A percentile compares a stretch with the other conserved stretches of the same genome.
phyloP scores from a whole-genome alignment of 2,888 invertebrate species.

The Belgica antarctica region DNA sequence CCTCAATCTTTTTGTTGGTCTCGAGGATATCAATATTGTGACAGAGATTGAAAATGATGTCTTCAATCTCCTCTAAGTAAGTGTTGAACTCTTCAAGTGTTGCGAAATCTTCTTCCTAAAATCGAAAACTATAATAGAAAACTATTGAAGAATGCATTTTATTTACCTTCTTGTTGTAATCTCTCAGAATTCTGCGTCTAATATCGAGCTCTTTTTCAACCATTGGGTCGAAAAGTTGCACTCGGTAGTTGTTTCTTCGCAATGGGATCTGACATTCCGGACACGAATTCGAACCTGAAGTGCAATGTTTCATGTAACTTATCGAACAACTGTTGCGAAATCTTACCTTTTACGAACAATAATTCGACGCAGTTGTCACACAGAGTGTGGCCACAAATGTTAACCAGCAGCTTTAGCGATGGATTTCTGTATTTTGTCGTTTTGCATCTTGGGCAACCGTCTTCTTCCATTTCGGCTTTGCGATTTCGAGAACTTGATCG shows the following conservation, averaged over 20 bases:
- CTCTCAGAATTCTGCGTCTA: slow-evolving; percentile 78
- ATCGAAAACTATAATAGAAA: background rate
- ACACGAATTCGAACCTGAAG: slow-evolving; percentile 84
- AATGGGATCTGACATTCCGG: slow-evolving; percentile 90
- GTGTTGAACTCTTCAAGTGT: slow-evolving; percentile 85
- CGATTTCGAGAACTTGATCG: no score
- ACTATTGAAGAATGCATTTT: background rate
- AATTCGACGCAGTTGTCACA: slow-evolving; percentile 98
- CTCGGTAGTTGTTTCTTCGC: slow-evolving; percentile 83
- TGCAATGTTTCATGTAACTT: background rate
- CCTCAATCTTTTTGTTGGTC: slow-evolving; percentile 86
- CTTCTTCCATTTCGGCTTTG: slow-evolving; percentile 69
- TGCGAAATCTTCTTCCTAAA: slow-evolving; percentile 79
- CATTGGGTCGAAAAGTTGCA: slow-evolving; percentile 90
- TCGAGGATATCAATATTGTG: slow-evolving; percentile 85
- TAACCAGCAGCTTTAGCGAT: slow-evolving; percentile 93
- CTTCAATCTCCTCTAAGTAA: slow-evolving; percentile 93
- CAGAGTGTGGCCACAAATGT: slow-evolving; percentile 95
- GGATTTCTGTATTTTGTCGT: slow-evolving; percentile 97
- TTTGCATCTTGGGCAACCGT: slow-evolving; percentile 93
- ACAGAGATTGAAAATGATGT: slow-evolving; percentile 83
- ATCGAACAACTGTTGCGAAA: background rate
- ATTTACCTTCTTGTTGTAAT: slow-evolving; percentile 79
- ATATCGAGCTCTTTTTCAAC: slow-evolving; percentile 98
- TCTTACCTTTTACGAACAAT: slow-evolving; percentile 88